These are phyloP conservation scores for Spatulosminthurus flaviceps DNA, from an alignment of 2,888 invertebrate species.

Conservation along the genomic window DNA sequence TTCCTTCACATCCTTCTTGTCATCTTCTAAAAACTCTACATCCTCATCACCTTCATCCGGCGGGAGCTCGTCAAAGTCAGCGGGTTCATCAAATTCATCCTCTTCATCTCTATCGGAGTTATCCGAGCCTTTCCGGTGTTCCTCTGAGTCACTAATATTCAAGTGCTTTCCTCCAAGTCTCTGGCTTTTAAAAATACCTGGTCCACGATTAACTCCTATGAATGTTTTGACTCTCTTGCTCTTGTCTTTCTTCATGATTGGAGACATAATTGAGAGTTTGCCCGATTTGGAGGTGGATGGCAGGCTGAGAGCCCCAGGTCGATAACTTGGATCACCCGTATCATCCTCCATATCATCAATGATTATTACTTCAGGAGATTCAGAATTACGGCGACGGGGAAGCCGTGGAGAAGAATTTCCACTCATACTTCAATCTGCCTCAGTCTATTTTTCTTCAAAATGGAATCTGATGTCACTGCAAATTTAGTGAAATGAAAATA, in stretches of 20 bases:
- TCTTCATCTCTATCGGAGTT: constrained; percentile 8
- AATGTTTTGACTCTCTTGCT: neutral
- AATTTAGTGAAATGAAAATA: no score
- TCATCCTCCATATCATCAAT: constrained; percentile 39
- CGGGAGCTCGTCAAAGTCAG: constrained; percentile 21
- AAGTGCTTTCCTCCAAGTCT: constrained; percentile 44
- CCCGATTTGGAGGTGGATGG: constrained; percentile 26
- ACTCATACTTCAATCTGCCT: constrained; percentile 16
- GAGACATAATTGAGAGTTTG: constrained; percentile 61
- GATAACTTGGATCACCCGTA: constrained; percentile 34
- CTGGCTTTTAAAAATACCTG: neutral
- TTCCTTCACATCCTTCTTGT: constrained; percentile 42
- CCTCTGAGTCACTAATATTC: constrained; percentile 28
- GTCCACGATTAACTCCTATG: neutral
- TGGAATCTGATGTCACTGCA: no score
- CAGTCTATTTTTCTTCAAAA: neutral
- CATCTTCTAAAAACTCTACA: constrained; percentile 28
- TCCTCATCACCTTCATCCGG: constrained; percentile 52
- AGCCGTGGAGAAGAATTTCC: constrained; percentile 19
- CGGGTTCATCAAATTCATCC: constrained; percentile 17
- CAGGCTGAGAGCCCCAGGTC: neutral
- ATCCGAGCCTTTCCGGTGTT: neutral
- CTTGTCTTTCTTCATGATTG: constrained; percentile 53
- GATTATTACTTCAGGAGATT: constrained; percentile 40
- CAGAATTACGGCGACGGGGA: constrained; percentile 19